A percentile compares a stretch with the other conserved stretches of the same genome.
phyloP scores from a whole-genome alignment of 2,113 vertebrate genomes.

The Chlorodrepanis virens region DNA sequence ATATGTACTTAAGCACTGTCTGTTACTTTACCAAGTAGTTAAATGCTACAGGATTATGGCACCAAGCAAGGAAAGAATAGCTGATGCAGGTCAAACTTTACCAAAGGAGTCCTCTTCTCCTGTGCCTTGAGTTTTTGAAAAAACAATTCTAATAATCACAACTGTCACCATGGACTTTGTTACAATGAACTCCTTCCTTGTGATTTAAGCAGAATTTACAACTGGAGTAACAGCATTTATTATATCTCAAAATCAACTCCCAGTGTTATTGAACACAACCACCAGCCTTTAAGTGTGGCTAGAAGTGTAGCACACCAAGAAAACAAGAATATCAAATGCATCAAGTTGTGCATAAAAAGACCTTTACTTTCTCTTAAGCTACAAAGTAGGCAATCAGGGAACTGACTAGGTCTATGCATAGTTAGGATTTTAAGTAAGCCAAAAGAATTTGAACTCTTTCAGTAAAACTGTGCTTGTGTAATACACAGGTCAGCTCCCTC shows the following conservation, averaged over 20 bases:
- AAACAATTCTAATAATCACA: background rate
- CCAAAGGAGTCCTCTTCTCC: background rate
- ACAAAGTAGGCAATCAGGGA: conserved; percentile 11
- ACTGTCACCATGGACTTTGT: background rate
- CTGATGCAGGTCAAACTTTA: background rate
- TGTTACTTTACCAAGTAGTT: background rate
- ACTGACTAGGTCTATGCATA: conserved; percentile 35
- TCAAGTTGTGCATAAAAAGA: conserved; percentile 31
- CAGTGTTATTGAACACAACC: background rate
- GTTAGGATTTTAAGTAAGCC: background rate
- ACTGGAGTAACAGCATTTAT: background rate
- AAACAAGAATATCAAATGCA: background rate
- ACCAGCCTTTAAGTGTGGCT: background rate
- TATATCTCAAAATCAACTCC: background rate
- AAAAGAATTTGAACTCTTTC: background rate
- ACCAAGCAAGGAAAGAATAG: background rate
- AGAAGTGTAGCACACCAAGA: background rate
- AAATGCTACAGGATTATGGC: background rate
- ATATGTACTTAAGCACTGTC: background rate
- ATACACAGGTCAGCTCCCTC: background rate
- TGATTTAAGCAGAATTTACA: background rate
- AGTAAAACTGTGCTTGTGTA: background rate
- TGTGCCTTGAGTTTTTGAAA: background rate
- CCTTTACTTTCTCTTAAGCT: background rate
- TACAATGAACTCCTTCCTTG: background rate